Evolutionary conservation across 1,140 invertebrate genomes (phyloP).

Genomic region (Marisa cornuarietis): DNA sequence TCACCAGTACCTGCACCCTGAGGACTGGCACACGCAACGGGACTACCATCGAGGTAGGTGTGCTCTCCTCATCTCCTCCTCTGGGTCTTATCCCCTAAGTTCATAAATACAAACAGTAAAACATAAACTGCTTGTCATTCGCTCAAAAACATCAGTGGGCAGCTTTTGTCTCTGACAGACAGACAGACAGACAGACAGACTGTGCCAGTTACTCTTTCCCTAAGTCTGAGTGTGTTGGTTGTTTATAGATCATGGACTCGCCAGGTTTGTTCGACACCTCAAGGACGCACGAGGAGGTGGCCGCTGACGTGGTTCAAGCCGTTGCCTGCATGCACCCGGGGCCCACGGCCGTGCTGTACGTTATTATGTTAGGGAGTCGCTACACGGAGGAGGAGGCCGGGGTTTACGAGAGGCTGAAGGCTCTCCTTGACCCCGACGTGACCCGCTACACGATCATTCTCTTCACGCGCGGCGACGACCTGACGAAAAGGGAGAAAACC

Average conservation of each 20-base stretch:
- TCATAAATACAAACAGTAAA: too few species aligned
- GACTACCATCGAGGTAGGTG: not conserved
- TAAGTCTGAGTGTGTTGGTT: not conserved
- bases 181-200: too few species aligned
- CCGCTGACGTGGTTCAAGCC: slow-evolving; percentile 24
- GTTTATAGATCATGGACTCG: slow-evolving; percentile 25
- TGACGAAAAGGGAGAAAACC: not conserved
- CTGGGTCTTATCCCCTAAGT: too few species aligned
- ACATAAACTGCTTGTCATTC: too few species aligned
- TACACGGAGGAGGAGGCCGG: slow-evolving; percentile 31
- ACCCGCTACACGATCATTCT: slow-evolving; percentile 21
- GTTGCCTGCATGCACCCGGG: slow-evolving; percentile 31
- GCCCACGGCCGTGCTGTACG: slow-evolving; percentile 25
- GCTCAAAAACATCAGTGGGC: not conserved
- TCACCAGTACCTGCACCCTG: not conserved
- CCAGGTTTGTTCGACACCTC: slow-evolving; percentile 31
- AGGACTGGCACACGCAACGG: not conserved
- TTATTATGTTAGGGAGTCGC: slow-evolving; percentile 16
- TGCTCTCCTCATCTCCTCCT: too few species aligned
- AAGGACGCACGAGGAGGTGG: slow-evolving; percentile 20
- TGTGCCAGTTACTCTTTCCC: not conserved
- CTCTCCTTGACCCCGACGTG: slow-evolving; percentile 26
- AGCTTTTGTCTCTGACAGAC: not conserved
- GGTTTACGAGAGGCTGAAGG: slow-evolving; percentile 21
- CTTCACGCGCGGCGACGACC: slow-evolving; percentile 15